Percentiles rank a stretch among this genome's conserved stretches.
These are phyloP conservation scores for Drosophila siamana DNA, from an alignment of 2,888 invertebrate genomes.

Conservation along the genomic window DNA sequence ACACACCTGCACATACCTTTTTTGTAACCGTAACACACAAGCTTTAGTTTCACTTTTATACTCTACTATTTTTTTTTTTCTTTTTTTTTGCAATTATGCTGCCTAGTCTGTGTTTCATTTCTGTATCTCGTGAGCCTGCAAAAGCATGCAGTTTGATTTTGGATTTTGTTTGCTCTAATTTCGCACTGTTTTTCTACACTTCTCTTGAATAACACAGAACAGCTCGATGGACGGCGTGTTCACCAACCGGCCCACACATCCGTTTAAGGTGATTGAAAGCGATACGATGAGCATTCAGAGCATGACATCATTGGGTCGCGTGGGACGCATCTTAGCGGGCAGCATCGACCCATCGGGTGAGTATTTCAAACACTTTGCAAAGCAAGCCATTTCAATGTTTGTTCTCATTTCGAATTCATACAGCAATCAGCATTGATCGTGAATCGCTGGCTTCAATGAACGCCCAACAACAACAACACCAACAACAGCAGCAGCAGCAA, in stretches of 20 bases:
- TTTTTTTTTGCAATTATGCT: neutral
- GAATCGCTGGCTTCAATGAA: slow-evolving; percentile 82
- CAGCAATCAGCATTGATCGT: slow-evolving; percentile 84
- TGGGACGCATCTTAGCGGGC: slow-evolving; percentile 92
- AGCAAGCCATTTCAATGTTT: neutral
- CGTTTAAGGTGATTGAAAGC: slow-evolving; percentile 94
- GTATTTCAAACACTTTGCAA: slow-evolving; percentile 16
- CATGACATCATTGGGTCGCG: slow-evolving; percentile 94
- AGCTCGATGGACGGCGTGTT: slow-evolving; percentile 91
- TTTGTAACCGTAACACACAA: slow-evolving; percentile 22
- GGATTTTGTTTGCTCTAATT: slow-evolving; percentile 39
- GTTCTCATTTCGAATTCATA: slow-evolving; percentile 1
- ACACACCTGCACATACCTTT: neutral
- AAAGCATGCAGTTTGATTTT: neutral
- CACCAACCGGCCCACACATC: slow-evolving; percentile 90
- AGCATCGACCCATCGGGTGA: slow-evolving; percentile 88
- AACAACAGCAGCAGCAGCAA: slow-evolving; percentile 66
- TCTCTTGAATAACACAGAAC: slow-evolving; percentile 78
- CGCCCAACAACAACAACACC: slow-evolving; percentile 71
- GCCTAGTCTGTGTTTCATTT: slow-evolving; percentile 13
- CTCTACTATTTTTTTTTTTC: neutral
- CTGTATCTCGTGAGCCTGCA: neutral
- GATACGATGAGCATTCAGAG: slow-evolving; percentile 95
- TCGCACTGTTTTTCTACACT: neutral
- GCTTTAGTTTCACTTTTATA: slow-evolving; percentile 18